Base-by-base conservation (phyloP, 2,797 vertebrate species). In the Enteromius paludinosus region DNA sequence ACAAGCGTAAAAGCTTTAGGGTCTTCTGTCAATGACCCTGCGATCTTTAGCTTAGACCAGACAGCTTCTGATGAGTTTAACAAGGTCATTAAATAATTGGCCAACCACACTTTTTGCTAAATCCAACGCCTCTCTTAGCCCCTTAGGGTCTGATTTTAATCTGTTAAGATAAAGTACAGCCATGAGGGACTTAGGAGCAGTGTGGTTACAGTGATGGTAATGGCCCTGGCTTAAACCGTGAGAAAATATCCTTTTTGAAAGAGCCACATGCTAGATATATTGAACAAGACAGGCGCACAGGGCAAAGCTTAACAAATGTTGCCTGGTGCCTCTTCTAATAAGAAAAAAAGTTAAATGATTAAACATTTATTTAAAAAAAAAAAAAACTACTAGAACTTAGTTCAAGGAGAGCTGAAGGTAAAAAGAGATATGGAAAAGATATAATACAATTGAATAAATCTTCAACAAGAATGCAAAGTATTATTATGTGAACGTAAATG, bases 51-150 rank as follows among this genome's bases (percentile, higher is more conserved):
- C 64, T 56, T 41, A 61, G 52, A 83, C n/a, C 28, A 56, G 52
- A 68, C 81, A 70, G 65, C 38, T 72, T 64, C 43, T 77, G 45
- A 20, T 15, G 56, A 81, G 65, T 78, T 69, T 77, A 81, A 85
- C 43, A 64, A 66, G 73, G 73, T 62, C 33, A 64, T 81, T 85
- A 41, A 69, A 25, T 84, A 84, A 82, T 86, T 78, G 78, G 73
- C n/a, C 28, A 41, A 15, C 71, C 54, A 66, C 62, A 54, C 78
- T 11, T 76, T 76, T 47, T 72, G 65, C 52, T 71, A 25, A 59
- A 65, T 43, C 25, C 20, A 75, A 23, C n/a, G 23, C 30, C 17
- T 83, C 8, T 82, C 11, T 20, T 14, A 70, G 28, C 25, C 54
- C 73, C 3, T 47, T 18, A 62, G 49, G 73, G 64, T 69, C 65